Base-by-base conservation (phyloP, 2,888 invertebrate genomes). In the Nomada hirtipes region DNA sequence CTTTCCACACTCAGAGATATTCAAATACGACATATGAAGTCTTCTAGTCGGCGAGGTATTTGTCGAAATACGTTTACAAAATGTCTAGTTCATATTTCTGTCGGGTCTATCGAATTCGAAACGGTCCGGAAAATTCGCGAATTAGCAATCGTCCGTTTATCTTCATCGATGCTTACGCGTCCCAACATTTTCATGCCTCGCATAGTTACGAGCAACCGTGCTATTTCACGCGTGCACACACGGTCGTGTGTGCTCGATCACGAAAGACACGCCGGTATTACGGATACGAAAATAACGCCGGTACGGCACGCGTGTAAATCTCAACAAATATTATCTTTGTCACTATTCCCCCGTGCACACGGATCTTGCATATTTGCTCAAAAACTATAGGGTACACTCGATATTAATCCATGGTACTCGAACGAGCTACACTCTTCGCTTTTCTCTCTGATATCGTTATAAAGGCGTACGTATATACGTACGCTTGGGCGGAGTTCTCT, bases 271-370 rank as follows among this genome's bases (percentile, higher is more conserved):
- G 23, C 68, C 29, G 79, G 82, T 63, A 84, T 84, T 82, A 86
- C 84, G 84, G 73, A 85, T 88, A 88, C 85, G 90, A 90, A 90
- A 91, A 90, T 90, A 91, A 86, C 85, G 84, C 65, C 79, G 79
- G 83, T 75, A 78, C 84, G 85, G 77, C 84, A 86, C 86, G 89
- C 86, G 85, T 87, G 86, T 84, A 90, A 90, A 91, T 91, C 91
- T 85, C 80, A 84, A 84, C 89, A 91, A 91, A 91, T 91, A 91
- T 91, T 91, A 89, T 90, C 89, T 86, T 86, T 85, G 79, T 83
- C 74, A 73, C 76, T 82, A 57, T 78, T 71, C 76, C 75, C 70
- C 64, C 74, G 78, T 67, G 74, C 50, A 57, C 65, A 69, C 68
- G 74, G 76, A 80, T 86, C 60, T 77, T 73, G 72, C 79, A 63